Base-by-base conservation (phyloP, 2,888 invertebrate genomes). In the Sinhomidia bicolor region DNA sequence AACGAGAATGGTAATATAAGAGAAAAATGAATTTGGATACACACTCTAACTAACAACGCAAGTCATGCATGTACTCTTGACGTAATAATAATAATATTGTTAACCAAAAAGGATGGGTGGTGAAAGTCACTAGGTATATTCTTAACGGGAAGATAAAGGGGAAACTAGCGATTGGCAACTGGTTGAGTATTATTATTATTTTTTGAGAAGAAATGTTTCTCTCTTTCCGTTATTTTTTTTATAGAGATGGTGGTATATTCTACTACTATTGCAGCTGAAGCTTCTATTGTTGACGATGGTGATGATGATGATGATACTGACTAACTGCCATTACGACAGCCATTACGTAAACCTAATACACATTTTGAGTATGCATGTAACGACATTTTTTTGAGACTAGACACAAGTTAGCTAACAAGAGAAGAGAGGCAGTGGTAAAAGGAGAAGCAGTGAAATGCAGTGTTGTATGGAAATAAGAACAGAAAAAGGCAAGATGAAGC, bases 11-110 rank as follows among this genome's bases (percentile, higher is more conserved):
- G 32, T 76, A 76, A 47, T 85, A 85, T 79, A 79, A 85, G 79
- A 79, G 81, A 57, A 86, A 81, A 86, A 86, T 86, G 86, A 86
- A 74, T 86, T 86, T 86, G 44, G 79, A 86, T 71, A 85, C 51
- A 47, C 85, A 74, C 54, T 62, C 74, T 44, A 79, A 79, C 79
- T 60, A 79, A 79, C 79, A 79, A 60, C 79, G 79, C 57, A 60
- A 79, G 57, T 60, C 79, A 79, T 79, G 41, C 60, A 79, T 41
- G 60, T 29, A 41, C 20, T 57, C 51, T 36, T 36, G 54, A 76
- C 17, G 17, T 32, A 47, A 47, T n/a, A 51, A 17, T 5, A 7
- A 71, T 1, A 41, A 71, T 29, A 62, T 29, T 3, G 23, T 62
- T n/a, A n/a, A n/a, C n/a, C n/a, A n/a, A n/a, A n/a, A n/a, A n/a